These are phyloP conservation scores for Catalaphyllia jardinei DNA, from an alignment of 64 coral and sea anemone genomes.

Conservation along the genomic window DNA sequence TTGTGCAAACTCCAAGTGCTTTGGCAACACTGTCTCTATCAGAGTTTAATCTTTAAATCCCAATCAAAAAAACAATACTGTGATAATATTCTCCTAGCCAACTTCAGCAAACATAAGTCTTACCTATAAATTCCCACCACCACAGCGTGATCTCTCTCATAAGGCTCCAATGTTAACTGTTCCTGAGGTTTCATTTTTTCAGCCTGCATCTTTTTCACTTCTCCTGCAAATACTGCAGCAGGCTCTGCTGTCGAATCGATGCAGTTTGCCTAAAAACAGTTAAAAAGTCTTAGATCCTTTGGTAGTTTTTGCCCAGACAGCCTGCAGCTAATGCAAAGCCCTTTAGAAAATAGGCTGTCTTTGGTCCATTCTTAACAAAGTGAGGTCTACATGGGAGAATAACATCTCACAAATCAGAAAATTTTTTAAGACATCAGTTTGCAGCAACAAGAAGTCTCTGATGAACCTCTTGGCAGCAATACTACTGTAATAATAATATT, in stretches of 20 bases:
- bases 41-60: not conserved
- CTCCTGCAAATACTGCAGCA: conserved; percentile 95
- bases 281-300: not conserved
- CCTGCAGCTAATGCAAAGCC: too few species aligned
- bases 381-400: too few species aligned
- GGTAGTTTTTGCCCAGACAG: too few species aligned
- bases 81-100: not conserved
- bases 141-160: conserved; percentile 98
- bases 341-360: too few species aligned
- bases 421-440: too few species aligned
- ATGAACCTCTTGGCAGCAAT: too few species aligned
- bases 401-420: too few species aligned
- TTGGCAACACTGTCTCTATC: not conserved
- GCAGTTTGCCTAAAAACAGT: conserved; percentile 83
- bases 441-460: too few species aligned
- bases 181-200: conserved; percentile 99
- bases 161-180: conserved; percentile 94
- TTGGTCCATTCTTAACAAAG: too few species aligned
- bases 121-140: conserved; percentile 98
- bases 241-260: conserved; percentile 99
- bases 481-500: too few species aligned
- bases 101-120: not conserved
- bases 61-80: not conserved
- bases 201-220: conserved; percentile 97
- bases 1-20: too few species aligned